Evolutionary conservation across 1,140 invertebrate species (phyloP).

Genomic region (Sitobion miscanthi): DNA sequence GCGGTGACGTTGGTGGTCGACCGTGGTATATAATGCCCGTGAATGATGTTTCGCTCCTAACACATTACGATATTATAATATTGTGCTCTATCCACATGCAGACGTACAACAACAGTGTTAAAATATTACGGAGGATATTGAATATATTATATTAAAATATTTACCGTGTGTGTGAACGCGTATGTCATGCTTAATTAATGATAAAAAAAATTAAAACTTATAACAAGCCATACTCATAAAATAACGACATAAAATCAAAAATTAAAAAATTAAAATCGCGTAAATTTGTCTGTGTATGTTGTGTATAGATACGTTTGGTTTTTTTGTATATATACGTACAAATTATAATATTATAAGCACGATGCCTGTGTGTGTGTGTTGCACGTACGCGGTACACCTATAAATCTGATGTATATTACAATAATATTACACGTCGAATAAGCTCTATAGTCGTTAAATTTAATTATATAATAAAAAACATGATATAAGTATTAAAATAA

Average conservation of each 20-base stretch:
- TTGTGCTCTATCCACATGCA: neutral
- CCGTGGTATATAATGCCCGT: constrained; percentile 1
- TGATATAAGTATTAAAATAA: constrained; percentile 21
- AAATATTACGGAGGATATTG: neutral
- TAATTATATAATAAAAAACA: constrained; percentile 11
- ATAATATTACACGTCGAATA: neutral
- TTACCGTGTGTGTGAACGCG: neutral
- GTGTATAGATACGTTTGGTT: neutral
- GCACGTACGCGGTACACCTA: neutral
- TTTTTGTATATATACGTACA: neutral
- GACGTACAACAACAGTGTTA: neutral
- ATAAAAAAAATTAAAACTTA: neutral
- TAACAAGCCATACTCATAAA: neutral
- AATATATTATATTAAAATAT: neutral
- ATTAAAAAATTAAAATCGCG: neutral
- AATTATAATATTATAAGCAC: neutral
- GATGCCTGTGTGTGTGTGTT: neutral
- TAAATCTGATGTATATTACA: constrained; percentile 27
- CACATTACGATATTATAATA: neutral
- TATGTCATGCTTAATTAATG: neutral
- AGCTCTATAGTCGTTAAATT: constrained; percentile 1
- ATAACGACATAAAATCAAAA: neutral
- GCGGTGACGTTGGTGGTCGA: constrained; percentile 33
- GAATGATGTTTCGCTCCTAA: neutral
- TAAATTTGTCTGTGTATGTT: neutral